Percentiles rank a stretch among this genome's conserved stretches.
phyloP scores from a whole-genome alignment of 53 echinoderm and acorn worm genomes.

The Crossaster papposus region DNA sequence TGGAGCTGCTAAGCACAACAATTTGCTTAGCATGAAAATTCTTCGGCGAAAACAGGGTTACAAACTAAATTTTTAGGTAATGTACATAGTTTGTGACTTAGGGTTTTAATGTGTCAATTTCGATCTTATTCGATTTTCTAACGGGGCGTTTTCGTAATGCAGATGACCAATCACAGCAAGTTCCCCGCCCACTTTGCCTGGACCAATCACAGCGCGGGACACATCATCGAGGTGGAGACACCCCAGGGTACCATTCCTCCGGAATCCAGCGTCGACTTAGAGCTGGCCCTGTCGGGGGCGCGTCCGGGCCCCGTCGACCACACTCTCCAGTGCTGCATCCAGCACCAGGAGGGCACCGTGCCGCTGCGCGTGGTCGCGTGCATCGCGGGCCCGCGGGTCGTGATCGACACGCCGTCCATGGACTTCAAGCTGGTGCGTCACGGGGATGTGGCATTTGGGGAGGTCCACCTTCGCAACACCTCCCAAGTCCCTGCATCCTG shows the following conservation, averaged over 20 bases:
- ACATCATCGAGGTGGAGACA: conserved; percentile 92
- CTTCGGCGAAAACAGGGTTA: too few relatives aligned
- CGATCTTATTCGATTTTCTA: too few relatives aligned
- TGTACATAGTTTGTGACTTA: too few relatives aligned
- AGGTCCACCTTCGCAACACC: conserved; percentile 76
- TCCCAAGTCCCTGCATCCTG: conserved; percentile 82
- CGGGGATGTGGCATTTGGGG: conserved; percentile 57
- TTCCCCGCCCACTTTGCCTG: conserved; percentile 84
- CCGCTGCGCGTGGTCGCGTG: conserved; percentile 78
- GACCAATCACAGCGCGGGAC: conserved; percentile 77
- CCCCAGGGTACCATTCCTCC: conserved; percentile 84
- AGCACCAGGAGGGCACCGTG: conserved; percentile 76
- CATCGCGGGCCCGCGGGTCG: conserved; percentile 85
- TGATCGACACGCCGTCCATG: conserved; percentile 80
- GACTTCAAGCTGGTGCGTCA: conserved; percentile 89
- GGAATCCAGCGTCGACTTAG: conserved; percentile 70
- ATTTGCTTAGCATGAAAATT: too few relatives aligned
- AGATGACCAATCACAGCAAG: conserved; percentile 96
- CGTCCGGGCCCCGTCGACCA: conserved; percentile 78
- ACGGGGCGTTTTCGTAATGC: too few relatives aligned
- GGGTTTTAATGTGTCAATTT: too few relatives aligned
- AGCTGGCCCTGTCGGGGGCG: conserved; percentile 85
- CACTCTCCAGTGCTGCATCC: conserved; percentile 80
- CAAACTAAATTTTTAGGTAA: too few relatives aligned
- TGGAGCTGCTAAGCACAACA: too few relatives aligned